Evolutionary conservation across 2,797 vertebrate genomes (phyloP).

Genomic region (Sphaeramia orbicularis): DNA sequence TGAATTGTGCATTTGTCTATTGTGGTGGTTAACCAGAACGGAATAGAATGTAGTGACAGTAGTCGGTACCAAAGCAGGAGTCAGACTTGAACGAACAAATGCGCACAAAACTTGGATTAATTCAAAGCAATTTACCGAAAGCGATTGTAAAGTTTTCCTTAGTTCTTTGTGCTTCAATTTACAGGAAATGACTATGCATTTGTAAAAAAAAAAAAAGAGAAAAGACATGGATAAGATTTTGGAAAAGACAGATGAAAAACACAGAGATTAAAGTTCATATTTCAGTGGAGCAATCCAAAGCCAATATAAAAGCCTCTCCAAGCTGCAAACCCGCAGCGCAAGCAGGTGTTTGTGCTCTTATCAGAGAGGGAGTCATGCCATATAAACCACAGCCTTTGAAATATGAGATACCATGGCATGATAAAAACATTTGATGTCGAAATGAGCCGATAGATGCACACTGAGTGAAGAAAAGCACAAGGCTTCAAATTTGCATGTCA

Average conservation of each 20-base stretch:
- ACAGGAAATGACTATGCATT: conserved; percentile 21
- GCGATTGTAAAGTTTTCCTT: conserved; percentile 18
- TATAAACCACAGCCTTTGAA: conserved; percentile 62
- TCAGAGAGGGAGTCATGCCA: conserved; percentile 60
- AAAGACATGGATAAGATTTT: conserved; percentile 22
- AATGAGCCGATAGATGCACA: conserved; percentile 55
- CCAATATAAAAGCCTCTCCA: conserved; percentile 53
- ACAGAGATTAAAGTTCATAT: conserved; percentile 45
- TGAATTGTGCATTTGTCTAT: conserved; percentile 59
- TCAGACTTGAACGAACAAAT: too few relatives aligned
- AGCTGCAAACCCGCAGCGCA: conserved; percentile 52
- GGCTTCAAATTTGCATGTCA: conserved; percentile 61
- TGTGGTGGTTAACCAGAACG: conserved; percentile 30
- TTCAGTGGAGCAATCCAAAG: conserved; percentile 42
- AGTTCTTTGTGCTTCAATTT: conserved; percentile 35
- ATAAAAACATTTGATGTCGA: conserved; percentile 71
- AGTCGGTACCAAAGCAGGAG: conserved; percentile 22
- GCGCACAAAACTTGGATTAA: conserved; percentile 12
- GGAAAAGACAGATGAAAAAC: conserved; percentile 46
- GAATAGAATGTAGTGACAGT: conserved; percentile 16
- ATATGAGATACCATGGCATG: conserved; percentile 53
- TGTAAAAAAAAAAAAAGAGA: conserved; percentile 3
- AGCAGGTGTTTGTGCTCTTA: conserved; percentile 70
- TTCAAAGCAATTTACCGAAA: conserved; percentile 24
- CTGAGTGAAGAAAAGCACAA: conserved; percentile 44